Evolutionary conservation across 2,888 invertebrate genomes (phyloP).

Genomic region (Neoscelio sp.): DNA sequence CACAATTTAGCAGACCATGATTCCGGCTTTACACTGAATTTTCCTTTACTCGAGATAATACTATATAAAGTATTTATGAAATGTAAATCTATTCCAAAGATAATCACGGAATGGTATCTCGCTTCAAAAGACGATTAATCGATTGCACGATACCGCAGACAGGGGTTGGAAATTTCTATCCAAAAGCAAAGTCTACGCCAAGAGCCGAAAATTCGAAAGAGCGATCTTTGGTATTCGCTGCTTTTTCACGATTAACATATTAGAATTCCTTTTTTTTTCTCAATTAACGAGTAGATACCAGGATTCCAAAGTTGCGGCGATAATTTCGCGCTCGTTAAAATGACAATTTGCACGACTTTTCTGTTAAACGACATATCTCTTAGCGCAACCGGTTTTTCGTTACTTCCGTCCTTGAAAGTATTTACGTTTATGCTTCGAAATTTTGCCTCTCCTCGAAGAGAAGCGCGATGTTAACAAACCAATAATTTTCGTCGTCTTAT

Average conservation of each 20-base stretch:
- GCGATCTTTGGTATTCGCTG: not conserved
- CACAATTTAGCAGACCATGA: slow-evolving; percentile 15
- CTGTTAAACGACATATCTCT: slow-evolving; percentile 27
- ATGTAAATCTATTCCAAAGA: slow-evolving; percentile 23
- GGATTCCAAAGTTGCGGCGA: slow-evolving; percentile 1
- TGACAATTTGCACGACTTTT: slow-evolving; percentile 40
- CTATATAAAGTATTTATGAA: slow-evolving; percentile 31
- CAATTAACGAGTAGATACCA: not conserved
- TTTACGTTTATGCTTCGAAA: slow-evolving; percentile 44
- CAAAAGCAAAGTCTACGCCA: no score
- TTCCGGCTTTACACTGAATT: slow-evolving; percentile 9
- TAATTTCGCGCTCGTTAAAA: slow-evolving; percentile 9
- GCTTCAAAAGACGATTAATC: slow-evolving; percentile 18
- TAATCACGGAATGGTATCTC: slow-evolving; percentile 13
- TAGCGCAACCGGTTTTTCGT: slow-evolving; percentile 43
- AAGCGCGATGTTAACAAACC: slow-evolving; percentile 18
- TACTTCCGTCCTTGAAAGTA: slow-evolving; percentile 56
- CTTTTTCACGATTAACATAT: slow-evolving; percentile 22
- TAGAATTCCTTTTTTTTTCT: not conserved
- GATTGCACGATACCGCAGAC: not conserved
- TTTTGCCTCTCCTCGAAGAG: slow-evolving; percentile 14
- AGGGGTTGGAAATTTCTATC: no score
- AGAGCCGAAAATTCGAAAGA: no score
- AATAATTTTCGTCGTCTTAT: no score
- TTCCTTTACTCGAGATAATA: slow-evolving; percentile 3